Percentiles rank a stretch among this genome's conserved stretches.
Conservation (phyloP, 2,797 vertebrate genomes). For the Decapterus maruadsi region DNA sequence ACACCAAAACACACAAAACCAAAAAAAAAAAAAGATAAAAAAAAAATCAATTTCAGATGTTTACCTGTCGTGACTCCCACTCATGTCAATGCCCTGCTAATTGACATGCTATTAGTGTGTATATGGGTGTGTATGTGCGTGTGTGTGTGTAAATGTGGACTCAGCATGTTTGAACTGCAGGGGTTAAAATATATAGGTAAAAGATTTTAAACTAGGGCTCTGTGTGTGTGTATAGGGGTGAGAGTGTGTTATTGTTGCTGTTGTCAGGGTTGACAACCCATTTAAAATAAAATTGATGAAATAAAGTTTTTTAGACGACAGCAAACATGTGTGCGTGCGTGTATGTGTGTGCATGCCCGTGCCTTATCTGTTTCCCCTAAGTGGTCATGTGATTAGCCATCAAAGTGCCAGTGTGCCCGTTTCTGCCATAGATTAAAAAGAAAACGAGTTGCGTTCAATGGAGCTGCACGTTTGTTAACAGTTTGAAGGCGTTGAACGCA, state of each 20-base stretch:
- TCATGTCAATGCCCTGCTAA: slow-evolving; percentile 13
- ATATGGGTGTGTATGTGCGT: slow-evolving; percentile 22
- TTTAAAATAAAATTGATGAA: neutral
- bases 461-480: neutral
- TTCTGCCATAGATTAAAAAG: slow-evolving; percentile 64
- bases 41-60: neutral
- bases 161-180: slow-evolving; percentile 3
- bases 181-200: slow-evolving; percentile 6
- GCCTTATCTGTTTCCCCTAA: slow-evolving; percentile 65
- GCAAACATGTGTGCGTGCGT: slow-evolving; percentile 1
- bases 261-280: no score
- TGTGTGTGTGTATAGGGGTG: slow-evolving; percentile 4
- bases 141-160: slow-evolving; percentile 22
- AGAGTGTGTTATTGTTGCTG: neutral
- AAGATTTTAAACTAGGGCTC: slow-evolving; percentile 19
- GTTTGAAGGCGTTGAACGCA: slow-evolving; percentile 18
- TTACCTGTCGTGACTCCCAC: slow-evolving; percentile 33
- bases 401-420: slow-evolving; percentile 68
- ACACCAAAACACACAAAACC: slow-evolving; percentile 44
- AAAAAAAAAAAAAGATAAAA: slow-evolving; percentile 8
- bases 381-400: slow-evolving; percentile 63
- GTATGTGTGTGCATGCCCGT: slow-evolving; percentile 33
- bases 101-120: slow-evolving; percentile 39
- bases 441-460: slow-evolving; percentile 28
- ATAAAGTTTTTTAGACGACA: neutral